Conservation (phyloP, 2,113 vertebrate genomes). For the Gallinago jamesoni region DNA sequence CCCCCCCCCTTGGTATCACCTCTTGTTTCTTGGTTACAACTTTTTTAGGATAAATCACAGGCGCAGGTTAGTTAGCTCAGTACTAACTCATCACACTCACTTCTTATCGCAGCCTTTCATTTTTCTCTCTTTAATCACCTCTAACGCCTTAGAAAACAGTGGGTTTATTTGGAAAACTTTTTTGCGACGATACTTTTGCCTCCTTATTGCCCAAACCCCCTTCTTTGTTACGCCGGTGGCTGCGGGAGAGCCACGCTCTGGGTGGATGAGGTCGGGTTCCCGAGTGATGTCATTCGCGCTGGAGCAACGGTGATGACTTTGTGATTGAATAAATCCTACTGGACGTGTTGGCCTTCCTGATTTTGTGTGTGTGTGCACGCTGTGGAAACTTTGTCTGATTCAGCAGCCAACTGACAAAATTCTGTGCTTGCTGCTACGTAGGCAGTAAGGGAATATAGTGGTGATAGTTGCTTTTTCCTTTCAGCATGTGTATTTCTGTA, state of each 20-base stretch:
- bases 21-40: not conserved
- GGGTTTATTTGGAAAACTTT: constrained; percentile 22
- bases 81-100: not conserved
- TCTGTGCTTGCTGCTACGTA: not conserved
- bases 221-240: constrained; percentile 30
- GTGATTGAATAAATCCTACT: constrained; percentile 14
- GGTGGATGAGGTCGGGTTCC: constrained; percentile 26
- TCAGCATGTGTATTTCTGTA: not conserved
- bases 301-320: constrained; percentile 5
- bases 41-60: not conserved
- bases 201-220: not conserved
- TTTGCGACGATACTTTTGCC: not conserved
- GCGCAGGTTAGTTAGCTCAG: not conserved
- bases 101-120: not conserved
- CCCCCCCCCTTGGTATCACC: not conserved
- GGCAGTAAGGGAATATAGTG: not conserved
- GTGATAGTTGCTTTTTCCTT: not conserved
- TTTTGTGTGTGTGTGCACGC: not conserved
- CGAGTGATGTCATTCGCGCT: constrained; percentile 52
- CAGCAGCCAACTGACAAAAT: constrained; percentile 9
- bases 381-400: not conserved
- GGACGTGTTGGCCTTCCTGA: not conserved
- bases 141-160: not conserved
- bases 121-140: not conserved
- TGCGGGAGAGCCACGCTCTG: constrained; percentile 2